Conservation (phyloP, 1,140 invertebrate species). For the Gryon sp. region DNA sequence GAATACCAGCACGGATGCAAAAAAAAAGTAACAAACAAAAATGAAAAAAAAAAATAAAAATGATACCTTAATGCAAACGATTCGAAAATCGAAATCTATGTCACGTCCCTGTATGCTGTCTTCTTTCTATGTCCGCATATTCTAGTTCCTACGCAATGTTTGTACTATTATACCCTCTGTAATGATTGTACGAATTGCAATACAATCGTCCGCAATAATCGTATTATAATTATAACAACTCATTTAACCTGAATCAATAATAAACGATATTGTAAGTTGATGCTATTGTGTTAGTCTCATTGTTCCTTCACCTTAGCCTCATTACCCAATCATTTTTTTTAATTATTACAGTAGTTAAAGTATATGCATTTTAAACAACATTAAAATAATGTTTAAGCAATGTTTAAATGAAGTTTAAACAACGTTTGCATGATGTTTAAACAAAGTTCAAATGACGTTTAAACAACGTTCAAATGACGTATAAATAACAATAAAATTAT, state of each 20-base stretch:
- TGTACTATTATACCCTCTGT: constrained; percentile 80
- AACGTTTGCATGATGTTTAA: no score
- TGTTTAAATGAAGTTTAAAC: no score
- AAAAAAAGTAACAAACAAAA: no score
- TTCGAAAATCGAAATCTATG: constrained; percentile 58
- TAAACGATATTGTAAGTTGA: constrained; percentile 60
- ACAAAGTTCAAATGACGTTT: no score
- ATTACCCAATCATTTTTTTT: background rate
- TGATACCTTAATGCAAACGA: constrained; percentile 25
- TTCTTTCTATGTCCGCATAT: constrained; percentile 78
- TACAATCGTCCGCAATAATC: constrained; percentile 78
- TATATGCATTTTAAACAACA: no score
- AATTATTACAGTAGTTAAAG: no score
- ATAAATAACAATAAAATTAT: no score
- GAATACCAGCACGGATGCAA: constrained; percentile 44
- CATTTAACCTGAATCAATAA: constrained; percentile 54
- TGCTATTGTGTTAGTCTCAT: background rate
- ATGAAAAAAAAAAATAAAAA: constrained; percentile 25
- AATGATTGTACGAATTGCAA: constrained; percentile 80
- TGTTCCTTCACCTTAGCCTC: background rate
- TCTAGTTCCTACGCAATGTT: constrained; percentile 80
- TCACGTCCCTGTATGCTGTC: constrained; percentile 74
- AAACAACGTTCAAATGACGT: no score
- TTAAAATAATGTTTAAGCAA: no score
- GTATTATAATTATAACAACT: constrained; percentile 53